These are phyloP conservation scores for Oceanites oceanicus DNA, from an alignment of 2,113 vertebrate species.

Conservation along the genomic window DNA sequence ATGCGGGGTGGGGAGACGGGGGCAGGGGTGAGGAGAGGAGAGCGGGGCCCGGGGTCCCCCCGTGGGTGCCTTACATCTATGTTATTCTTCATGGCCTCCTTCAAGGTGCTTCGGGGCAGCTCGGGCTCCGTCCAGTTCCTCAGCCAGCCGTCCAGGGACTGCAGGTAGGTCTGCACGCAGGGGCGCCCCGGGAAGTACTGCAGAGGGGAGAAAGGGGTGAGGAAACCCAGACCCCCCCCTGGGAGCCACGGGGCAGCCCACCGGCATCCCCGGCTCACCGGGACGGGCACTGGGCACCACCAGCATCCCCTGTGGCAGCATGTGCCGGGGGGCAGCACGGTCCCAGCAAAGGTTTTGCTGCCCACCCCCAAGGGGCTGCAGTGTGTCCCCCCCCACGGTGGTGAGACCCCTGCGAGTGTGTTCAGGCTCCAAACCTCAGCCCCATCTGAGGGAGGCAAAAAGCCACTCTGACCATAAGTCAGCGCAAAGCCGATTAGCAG, in stretches of 20 bases:
- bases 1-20: neutral
- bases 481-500: constrained; percentile 90
- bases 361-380: accelerated
- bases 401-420: accelerated
- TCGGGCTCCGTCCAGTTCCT: constrained; percentile 57
- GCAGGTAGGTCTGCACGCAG: constrained; percentile 79
- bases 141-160: constrained; percentile 77
- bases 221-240: neutral
- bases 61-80: constrained; percentile 70
- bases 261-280: neutral
- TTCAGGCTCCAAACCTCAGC: constrained; percentile 8
- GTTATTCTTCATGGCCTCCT: constrained; percentile 75
- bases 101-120: constrained; percentile 75
- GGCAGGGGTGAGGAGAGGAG: neutral
- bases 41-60: neutral
- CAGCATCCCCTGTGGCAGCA: neutral
- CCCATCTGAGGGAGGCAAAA: constrained; percentile 77
- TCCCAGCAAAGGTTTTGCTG: neutral
- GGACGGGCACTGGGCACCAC: neutral
- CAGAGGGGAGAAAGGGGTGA: neutral
- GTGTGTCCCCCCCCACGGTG: accelerated
- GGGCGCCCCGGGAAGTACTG: constrained; percentile 90
- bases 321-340: accelerated
- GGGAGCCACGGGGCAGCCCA: neutral
- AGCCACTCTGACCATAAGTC: constrained; percentile 86